These are phyloP conservation scores for Cygnus olor DNA, from an alignment of 2,797 vertebrate species.

Conservation along the genomic window DNA sequence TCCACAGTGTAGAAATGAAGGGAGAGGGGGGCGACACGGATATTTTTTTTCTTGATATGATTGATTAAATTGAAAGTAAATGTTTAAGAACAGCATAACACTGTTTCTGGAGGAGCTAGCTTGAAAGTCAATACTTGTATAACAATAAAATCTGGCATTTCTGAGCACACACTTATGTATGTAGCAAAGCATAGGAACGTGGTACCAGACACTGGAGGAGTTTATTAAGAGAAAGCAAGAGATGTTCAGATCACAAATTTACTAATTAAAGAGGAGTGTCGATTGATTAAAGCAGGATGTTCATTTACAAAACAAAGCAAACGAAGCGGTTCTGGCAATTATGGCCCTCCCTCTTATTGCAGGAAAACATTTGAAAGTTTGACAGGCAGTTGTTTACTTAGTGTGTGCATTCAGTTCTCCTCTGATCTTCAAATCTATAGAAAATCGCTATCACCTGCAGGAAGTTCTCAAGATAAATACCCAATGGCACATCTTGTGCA, in stretches of 20 bases:
- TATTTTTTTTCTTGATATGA: not conserved
- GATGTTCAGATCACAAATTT: not conserved
- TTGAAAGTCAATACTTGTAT: not conserved
- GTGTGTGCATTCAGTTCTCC: not conserved
- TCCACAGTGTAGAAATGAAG: not conserved
- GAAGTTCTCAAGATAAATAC: constrained; percentile 16
- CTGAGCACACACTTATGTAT: not conserved
- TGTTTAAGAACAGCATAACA: not conserved
- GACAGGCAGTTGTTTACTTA: constrained; percentile 17
- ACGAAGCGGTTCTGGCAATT: constrained; percentile 3
- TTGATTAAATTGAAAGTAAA: not conserved
- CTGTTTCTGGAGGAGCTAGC: not conserved
- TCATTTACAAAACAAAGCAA: not conserved
- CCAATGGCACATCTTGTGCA: not conserved
- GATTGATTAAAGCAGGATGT: constrained; percentile 17
- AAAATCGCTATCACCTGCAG: not conserved
- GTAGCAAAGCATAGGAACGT: not conserved
- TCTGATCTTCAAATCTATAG: not conserved
- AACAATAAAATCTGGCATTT: not conserved
- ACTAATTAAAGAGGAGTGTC: constrained; percentile 10
- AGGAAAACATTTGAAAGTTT: not conserved
- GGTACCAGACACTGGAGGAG: not conserved
- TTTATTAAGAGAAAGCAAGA: not conserved
- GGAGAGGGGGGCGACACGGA: too few species aligned
- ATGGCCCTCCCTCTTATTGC: not conserved